phyloP scores from a whole-genome alignment of 2,113 vertebrate species.

The Calypte anna region DNA sequence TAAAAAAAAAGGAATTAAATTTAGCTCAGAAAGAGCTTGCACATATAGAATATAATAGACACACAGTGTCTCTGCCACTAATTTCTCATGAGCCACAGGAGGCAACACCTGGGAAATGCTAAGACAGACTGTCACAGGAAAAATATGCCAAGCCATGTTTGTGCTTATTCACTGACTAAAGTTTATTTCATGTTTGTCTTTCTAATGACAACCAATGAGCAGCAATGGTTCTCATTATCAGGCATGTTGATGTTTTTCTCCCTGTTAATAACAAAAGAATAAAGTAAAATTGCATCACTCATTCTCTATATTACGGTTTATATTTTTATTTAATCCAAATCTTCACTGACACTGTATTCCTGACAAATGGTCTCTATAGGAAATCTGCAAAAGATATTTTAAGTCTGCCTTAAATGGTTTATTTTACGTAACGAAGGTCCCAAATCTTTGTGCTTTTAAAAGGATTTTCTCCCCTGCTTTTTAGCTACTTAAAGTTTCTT shows the following conservation, averaged over 20 bases:
- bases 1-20: neutral
- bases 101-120: neutral
- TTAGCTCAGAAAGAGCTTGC: neutral
- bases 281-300: neutral
- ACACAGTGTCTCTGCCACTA: neutral
- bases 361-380: neutral
- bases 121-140: neutral
- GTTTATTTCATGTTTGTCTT: neutral
- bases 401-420: neutral
- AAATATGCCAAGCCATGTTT: accelerated
- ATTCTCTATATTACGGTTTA: neutral
- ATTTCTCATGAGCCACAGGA: neutral
- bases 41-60: neutral
- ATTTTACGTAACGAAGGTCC: neutral
- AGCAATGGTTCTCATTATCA: neutral
- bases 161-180: neutral
- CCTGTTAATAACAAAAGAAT: neutral
- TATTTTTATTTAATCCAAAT: neutral
- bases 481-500: neutral
- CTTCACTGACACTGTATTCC: neutral
- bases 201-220: neutral
- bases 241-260: too few species aligned
- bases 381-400: neutral
- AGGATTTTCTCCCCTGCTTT: neutral
- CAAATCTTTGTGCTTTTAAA: neutral